phyloP scores from a whole-genome alignment of 2,888 invertebrate genomes.

The Macrophya annulata region DNA sequence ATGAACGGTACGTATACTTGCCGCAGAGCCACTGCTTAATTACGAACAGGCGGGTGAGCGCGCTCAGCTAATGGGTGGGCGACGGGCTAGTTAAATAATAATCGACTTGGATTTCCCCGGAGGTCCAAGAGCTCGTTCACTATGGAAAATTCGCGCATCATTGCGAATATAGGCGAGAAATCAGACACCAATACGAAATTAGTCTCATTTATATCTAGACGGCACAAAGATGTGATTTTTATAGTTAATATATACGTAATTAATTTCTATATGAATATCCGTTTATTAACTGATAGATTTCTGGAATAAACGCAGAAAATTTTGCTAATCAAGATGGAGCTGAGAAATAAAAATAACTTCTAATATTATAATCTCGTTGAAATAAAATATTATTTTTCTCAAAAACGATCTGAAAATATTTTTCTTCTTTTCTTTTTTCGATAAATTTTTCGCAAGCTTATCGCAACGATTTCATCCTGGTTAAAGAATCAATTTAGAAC shows the following conservation, averaged over 20 bases:
- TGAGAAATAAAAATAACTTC: not conserved
- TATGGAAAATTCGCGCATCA: conserved; percentile 23
- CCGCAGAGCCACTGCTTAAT: conserved; percentile 33
- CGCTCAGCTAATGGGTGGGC: conserved; percentile 37
- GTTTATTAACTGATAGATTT: not conserved
- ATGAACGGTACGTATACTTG: not conserved
- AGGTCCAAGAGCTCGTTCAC: conserved; percentile 5
- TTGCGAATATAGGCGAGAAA: not conserved
- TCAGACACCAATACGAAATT: not conserved
- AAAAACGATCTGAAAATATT: not conserved
- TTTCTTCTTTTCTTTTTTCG: not conserved
- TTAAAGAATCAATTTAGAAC: not conserved
- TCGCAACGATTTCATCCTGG: not conserved
- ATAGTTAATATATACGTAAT: not conserved
- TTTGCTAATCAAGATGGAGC: not conserved
- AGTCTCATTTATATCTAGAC: not conserved
- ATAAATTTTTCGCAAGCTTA: not conserved
- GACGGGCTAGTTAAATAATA: conserved; percentile 36
- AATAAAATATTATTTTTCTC: not conserved
- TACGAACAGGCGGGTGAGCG: conserved; percentile 25
- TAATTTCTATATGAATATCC: conserved; percentile 3
- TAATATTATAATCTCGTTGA: not conserved
- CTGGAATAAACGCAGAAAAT: not conserved
- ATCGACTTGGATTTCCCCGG: conserved; percentile 38
- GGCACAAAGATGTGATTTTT: not conserved